phyloP scores from a whole-genome alignment of 2,888 invertebrate genomes.

The Hypomecis punctinalis region DNA sequence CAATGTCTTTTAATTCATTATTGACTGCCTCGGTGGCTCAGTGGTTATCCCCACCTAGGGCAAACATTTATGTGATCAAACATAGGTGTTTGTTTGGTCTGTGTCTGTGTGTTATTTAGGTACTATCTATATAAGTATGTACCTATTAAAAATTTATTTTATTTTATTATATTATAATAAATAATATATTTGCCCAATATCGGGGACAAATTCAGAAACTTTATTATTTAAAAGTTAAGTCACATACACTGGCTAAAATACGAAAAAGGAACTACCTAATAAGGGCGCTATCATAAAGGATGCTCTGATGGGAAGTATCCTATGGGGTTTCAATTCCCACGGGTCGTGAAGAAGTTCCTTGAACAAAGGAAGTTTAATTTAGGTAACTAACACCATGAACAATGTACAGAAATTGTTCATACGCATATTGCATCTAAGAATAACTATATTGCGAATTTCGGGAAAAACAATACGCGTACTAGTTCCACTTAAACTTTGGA shows the following conservation, averaged over 20 bases:
- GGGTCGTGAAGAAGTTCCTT: slow-evolving; percentile 24
- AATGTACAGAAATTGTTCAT: background rate
- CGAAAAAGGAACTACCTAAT: slow-evolving; percentile 26
- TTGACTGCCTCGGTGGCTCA: too few species aligned
- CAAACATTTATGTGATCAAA: too few species aligned
- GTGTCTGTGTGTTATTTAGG: too few species aligned
- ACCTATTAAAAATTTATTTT: too few species aligned
- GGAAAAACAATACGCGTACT: too few species aligned
- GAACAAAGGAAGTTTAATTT: slow-evolving; percentile 24
- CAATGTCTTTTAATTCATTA: too few species aligned
- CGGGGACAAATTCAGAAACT: background rate
- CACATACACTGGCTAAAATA: slow-evolving; percentile 20
- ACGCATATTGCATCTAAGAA: background rate
- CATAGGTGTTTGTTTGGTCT: too few species aligned
- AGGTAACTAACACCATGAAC: slow-evolving; percentile 18
- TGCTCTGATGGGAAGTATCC: slow-evolving; percentile 23
- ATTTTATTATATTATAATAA: too few species aligned
- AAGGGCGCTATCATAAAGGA: slow-evolving; percentile 18
- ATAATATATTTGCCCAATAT: background rate
- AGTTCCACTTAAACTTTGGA: too few species aligned
- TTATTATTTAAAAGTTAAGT: slow-evolving; percentile 7
- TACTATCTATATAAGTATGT: too few species aligned
- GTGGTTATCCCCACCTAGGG: too few species aligned
- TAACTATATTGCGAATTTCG: background rate
- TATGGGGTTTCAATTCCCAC: slow-evolving; percentile 29